A percentile compares a stretch with the other conserved stretches of the same genome.
Conservation (phyloP, 2,797 vertebrate species). For the Hirundo rustica region DNA sequence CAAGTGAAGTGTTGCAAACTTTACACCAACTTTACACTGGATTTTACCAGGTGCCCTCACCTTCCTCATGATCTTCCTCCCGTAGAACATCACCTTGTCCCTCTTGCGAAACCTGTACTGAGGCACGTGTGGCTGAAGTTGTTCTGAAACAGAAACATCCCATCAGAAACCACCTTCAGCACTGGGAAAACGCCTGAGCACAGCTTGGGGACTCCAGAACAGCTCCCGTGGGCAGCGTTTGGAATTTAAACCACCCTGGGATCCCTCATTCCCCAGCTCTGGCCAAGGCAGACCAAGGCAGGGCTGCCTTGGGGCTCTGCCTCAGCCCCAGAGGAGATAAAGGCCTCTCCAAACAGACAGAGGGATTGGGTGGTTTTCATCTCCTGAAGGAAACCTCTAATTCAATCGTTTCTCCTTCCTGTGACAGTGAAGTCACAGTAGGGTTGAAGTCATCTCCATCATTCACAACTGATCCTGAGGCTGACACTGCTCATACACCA, state of each 20-base stretch:
- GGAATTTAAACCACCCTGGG: background rate
- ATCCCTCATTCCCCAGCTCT: background rate
- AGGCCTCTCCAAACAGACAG: background rate
- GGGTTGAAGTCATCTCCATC: background rate
- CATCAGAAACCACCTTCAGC: background rate
- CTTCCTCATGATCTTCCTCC: constrained; percentile 94
- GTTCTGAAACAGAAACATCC: background rate
- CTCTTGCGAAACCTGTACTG: constrained; percentile 92
- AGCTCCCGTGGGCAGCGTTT: background rate
- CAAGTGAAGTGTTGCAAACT: background rate
- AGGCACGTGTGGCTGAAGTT: constrained; percentile 75
- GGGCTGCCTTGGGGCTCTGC: background rate
- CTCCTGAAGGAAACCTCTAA: background rate
- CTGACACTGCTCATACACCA: background rate
- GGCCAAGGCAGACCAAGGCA: background rate
- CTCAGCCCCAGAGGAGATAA: background rate
- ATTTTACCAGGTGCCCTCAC: constrained; percentile 57
- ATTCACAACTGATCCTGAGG: background rate
- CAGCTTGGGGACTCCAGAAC: background rate
- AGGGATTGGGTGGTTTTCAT: background rate
- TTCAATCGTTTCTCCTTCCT: background rate
- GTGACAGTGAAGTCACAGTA: background rate
- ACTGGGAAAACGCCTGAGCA: background rate
- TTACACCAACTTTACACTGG: background rate
- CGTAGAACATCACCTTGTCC: constrained; percentile 95